These are phyloP conservation scores for Otocyon megalotis DNA, from an alignment of 2,113 vertebrate genomes.

Conservation along the genomic window DNA sequence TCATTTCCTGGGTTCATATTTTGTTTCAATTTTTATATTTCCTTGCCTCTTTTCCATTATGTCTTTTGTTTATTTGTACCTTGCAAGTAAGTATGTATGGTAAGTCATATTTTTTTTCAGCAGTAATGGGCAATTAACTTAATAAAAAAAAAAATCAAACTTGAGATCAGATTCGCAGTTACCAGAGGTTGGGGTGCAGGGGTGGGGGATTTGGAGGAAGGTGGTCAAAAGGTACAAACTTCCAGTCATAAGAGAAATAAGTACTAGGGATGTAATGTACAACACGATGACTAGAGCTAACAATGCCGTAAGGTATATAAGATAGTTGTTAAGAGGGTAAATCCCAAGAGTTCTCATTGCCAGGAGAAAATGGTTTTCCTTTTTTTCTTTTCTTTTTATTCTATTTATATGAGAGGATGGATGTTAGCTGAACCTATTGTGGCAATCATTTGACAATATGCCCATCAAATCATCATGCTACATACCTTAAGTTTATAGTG, in stretches of 20 bases:
- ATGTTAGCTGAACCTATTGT: not conserved
- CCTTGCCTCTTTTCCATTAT: slow-evolving; percentile 10
- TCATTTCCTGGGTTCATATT: slow-evolving; percentile 59
- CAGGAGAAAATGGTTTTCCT: not conserved
- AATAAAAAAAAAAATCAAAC: not conserved
- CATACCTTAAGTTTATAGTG: not conserved
- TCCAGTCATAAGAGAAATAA: not conserved
- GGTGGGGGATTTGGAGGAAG: not conserved
- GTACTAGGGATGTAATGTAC: not conserved
- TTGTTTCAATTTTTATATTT: slow-evolving; percentile 45
- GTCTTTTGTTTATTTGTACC: slow-evolving; percentile 42
- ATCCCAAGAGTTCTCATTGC: not conserved
- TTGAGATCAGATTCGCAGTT: not conserved
- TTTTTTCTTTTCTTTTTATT: not conserved
- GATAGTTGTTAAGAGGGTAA: not conserved
- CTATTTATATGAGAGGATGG: not conserved
- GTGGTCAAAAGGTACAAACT: not conserved
- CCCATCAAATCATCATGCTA: not conserved
- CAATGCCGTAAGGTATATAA: not conserved
- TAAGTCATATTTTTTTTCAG: not conserved
- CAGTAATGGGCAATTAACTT: slow-evolving; percentile 37
- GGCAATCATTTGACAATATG: not conserved
- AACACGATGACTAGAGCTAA: not conserved
- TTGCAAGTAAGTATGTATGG: slow-evolving; percentile 7
- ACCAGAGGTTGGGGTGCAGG: not conserved